Evolutionary conservation across 2,113 vertebrate species (phyloP).

Genomic region (Coptodon rendalli): DNA sequence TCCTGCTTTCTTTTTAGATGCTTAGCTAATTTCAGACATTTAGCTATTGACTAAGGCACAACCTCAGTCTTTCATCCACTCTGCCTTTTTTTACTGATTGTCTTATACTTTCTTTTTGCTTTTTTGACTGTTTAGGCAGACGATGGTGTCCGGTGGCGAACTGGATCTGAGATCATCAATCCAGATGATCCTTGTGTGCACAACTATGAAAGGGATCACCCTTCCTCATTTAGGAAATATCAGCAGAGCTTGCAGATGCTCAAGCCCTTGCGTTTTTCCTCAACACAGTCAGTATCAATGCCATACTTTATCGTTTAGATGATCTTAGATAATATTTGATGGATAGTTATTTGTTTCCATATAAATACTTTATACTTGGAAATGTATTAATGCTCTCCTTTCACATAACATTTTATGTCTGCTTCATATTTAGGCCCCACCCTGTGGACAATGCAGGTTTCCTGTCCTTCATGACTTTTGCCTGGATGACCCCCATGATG

Average conservation of each 20-base stretch:
- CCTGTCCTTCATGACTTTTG: constrained; percentile 68
- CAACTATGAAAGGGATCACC: neutral
- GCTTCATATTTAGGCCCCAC: constrained; percentile 50
- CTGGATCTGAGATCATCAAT: neutral
- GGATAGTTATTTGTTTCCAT: neutral
- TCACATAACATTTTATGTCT: neutral
- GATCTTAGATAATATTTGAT: neutral
- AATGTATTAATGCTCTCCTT: neutral
- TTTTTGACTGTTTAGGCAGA: neutral
- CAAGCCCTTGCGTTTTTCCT: constrained; percentile 42
- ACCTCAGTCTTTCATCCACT: neutral
- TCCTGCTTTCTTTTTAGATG: neutral
- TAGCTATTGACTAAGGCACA: neutral
- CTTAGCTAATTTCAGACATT: neutral
- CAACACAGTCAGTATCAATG: constrained; percentile 21
- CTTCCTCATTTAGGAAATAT: constrained; percentile 60
- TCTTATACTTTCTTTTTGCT: neutral
- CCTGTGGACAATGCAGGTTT: constrained; percentile 73
- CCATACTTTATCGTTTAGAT: neutral
- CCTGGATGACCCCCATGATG: constrained; percentile 76
- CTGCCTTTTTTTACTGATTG: neutral
- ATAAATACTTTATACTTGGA: neutral
- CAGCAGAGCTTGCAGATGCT: constrained; percentile 65
- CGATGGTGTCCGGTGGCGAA: neutral
- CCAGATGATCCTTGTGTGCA: constrained; percentile 18